These are phyloP conservation scores for Ips nitidus DNA, from an alignment of 1,140 invertebrate genomes.

Conservation along the genomic window DNA sequence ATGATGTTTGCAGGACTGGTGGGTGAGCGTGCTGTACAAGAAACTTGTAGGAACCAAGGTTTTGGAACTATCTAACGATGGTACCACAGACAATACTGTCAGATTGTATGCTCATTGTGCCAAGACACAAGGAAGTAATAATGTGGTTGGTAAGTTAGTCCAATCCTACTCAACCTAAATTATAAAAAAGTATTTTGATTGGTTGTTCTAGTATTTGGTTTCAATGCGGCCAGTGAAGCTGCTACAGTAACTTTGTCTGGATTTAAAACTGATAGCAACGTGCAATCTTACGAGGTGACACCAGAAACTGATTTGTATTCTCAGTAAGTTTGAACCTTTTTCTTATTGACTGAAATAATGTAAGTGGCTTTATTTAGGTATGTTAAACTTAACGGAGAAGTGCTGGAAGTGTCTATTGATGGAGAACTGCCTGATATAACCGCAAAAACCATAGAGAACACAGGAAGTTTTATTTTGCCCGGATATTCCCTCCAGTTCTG, in stretches of 20 bases:
- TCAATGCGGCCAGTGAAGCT: constrained; percentile 1
- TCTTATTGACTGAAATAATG: not conserved
- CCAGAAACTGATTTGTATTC: constrained; percentile 1
- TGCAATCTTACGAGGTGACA: constrained; percentile 5
- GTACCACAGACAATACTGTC: constrained; percentile 49
- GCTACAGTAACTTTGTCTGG: not conserved
- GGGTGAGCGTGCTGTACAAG: constrained; percentile 71
- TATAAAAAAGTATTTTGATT: not conserved
- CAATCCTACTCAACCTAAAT: not conserved
- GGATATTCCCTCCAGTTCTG: too few relatives aligned
- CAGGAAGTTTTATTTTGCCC: too few relatives aligned
- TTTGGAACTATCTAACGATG: constrained; percentile 53
- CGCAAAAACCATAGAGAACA: too few relatives aligned
- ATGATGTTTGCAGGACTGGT: constrained; percentile 62
- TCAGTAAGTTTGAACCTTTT: constrained; percentile 1
- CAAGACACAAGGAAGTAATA: constrained; percentile 32
- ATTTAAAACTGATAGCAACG: not conserved
- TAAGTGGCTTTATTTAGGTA: not conserved
- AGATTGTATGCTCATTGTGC: constrained; percentile 68
- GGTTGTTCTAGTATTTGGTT: constrained; percentile 14
- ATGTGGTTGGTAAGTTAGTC: constrained; percentile 11
- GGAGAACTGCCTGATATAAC: not conserved
- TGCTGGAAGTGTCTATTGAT: constrained; percentile 1
- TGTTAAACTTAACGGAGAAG: constrained; percentile 1
- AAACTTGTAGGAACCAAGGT: constrained; percentile 68